These are phyloP conservation scores for Microctenopoma stevenorrisi DNA, from an alignment of 2,797 vertebrate genomes.

Conservation along the genomic window DNA sequence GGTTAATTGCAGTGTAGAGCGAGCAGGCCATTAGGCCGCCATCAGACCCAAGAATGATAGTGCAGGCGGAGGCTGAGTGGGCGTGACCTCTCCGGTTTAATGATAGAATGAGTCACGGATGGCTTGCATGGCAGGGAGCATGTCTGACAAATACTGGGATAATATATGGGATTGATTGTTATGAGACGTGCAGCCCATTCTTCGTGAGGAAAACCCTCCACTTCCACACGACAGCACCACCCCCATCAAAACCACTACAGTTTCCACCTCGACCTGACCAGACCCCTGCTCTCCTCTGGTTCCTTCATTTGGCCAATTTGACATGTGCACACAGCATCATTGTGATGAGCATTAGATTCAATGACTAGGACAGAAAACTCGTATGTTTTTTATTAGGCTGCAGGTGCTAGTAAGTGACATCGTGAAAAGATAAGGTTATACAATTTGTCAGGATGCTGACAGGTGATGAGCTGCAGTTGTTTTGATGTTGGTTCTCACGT, in stretches of 20 bases:
- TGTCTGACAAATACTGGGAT: conserved; percentile 66
- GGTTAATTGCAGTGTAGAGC: conserved; percentile 82
- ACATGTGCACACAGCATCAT: background rate
- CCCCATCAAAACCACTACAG: background rate
- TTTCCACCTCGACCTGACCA: background rate
- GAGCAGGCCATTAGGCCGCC: conserved; percentile 77
- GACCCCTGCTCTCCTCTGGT: background rate
- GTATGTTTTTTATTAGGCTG: background rate
- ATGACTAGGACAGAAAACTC: background rate
- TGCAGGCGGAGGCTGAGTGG: conserved; percentile 45
- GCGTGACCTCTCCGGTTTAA: conserved; percentile 72
- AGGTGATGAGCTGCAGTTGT: too few species aligned
- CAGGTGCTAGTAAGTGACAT: background rate
- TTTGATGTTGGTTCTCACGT: too few species aligned
- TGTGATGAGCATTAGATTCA: background rate
- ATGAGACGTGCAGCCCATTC: conserved; percentile 49
- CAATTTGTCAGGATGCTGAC: too few species aligned
- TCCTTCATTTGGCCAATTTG: background rate
- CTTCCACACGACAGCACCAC: conserved; percentile 2
- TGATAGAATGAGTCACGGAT: conserved; percentile 66
- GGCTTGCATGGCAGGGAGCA: conserved; percentile 57
- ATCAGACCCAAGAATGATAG: conserved; percentile 63
- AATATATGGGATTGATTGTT: conserved; percentile 76
- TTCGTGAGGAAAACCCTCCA: conserved; percentile 26
- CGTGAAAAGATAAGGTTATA: background rate